phyloP scores from a whole-genome alignment of 1,140 invertebrate species.

The Manduca sexta region DNA sequence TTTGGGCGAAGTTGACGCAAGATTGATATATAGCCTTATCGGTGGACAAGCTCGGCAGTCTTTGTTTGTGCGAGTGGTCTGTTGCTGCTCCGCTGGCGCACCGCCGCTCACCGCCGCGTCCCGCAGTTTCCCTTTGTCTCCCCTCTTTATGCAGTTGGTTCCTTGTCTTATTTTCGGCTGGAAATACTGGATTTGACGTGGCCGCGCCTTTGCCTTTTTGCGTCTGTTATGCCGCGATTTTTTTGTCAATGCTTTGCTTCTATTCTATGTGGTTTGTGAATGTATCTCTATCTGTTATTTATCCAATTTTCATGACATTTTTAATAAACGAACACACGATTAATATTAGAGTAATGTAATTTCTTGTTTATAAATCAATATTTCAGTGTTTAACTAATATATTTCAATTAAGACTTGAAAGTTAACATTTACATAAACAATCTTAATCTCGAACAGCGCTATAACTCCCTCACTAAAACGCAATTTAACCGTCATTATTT shows the following conservation, averaged over 20 bases:
- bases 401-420: too few species aligned
- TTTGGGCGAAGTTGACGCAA: conserved; percentile 67
- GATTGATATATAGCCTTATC: conserved; percentile 70
- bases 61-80: conserved; percentile 63
- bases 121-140: conserved; percentile 48
- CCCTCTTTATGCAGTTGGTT: conserved; percentile 57
- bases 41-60: conserved; percentile 60
- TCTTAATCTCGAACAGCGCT: too few species aligned
- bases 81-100: conserved; percentile 25
- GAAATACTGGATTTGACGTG: conserved; percentile 25
- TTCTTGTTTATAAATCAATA: too few species aligned
- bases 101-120: conserved; percentile 21
- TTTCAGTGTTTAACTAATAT: too few species aligned
- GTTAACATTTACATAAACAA: too few species aligned
- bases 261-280: neutral
- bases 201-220: conserved; percentile 40
- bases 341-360: too few species aligned
- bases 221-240: conserved; percentile 32
- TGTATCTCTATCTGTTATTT: too few species aligned
- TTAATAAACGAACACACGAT: too few species aligned
- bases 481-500: too few species aligned
- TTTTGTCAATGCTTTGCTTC: conserved; percentile 9
- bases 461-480: too few species aligned
- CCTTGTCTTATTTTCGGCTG: conserved; percentile 55
- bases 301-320: too few species aligned